These are phyloP conservation scores for Aurelia sp. DNA, from an alignment of 30 jellyfish, hydroid and myxozoan species.

Conservation along the genomic window DNA sequence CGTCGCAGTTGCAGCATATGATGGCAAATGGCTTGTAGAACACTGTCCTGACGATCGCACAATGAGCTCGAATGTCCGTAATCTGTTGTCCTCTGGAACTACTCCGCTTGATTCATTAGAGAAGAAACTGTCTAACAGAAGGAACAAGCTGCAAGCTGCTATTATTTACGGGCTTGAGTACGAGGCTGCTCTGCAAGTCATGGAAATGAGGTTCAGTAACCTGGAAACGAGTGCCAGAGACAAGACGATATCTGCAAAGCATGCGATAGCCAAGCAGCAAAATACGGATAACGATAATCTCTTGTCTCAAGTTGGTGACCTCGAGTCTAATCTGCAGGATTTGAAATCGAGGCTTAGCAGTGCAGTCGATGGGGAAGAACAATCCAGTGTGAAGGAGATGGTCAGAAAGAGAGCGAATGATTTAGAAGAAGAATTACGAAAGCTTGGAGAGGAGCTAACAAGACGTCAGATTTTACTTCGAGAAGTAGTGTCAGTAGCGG, in stretches of 20 bases:
- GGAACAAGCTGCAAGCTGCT: slow-evolving; percentile 74
- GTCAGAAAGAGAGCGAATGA: slow-evolving; percentile 5
- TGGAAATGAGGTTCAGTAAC: slow-evolving; percentile 62
- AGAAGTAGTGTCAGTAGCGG: slow-evolving; percentile 5
- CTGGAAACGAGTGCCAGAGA: slow-evolving; percentile 69
- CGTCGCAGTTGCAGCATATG: slow-evolving; percentile 63
- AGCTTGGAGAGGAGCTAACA: background rate
- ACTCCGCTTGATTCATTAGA: slow-evolving; percentile 82
- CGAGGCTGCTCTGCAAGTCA: slow-evolving; percentile 66
- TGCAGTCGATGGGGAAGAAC: slow-evolving; percentile 9
- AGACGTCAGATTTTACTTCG: slow-evolving; percentile 4
- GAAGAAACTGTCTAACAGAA: slow-evolving; percentile 60
- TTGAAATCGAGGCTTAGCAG: slow-evolving; percentile 2
- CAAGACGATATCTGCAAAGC: slow-evolving; percentile 58
- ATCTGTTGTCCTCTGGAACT: slow-evolving; percentile 57
- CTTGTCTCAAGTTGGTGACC: slow-evolving; percentile 11
- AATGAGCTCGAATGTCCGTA: slow-evolving; percentile 93
- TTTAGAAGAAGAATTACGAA: slow-evolving; percentile 2
- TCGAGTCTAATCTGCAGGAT: slow-evolving; percentile 13
- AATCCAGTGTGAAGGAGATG: slow-evolving; percentile 19
- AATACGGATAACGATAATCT: slow-evolving; percentile 56
- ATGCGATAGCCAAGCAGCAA: slow-evolving; percentile 71
- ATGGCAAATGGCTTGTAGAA: slow-evolving; percentile 90
- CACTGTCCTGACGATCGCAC: slow-evolving; percentile 69
- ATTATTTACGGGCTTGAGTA: slow-evolving; percentile 86